Evolutionary conservation across 2,113 vertebrate genomes (phyloP), one percentile per base, ranked within the genome.

Genomic region (Potamarius usumacintae): DNA sequence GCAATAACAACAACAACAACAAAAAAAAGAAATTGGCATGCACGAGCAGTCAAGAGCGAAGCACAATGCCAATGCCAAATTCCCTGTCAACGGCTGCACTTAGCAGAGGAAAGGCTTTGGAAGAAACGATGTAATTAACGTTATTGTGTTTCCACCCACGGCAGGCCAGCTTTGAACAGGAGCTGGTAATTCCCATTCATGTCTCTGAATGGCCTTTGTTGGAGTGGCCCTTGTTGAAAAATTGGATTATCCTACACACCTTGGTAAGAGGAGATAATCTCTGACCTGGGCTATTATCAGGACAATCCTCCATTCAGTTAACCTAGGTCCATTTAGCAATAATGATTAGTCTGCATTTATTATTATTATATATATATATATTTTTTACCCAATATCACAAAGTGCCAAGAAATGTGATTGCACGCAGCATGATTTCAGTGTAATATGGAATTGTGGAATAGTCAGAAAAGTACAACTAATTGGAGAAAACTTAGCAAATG

Each of bases 71-170:
- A 89, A 94, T 94, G 94, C 93, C 92, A 94, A 94, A 92, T 92
- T 94, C 92, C 87, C 93, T 91, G 92, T 94, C 92, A 90, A 79
- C 92, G 89, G 90, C 93, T 93, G 94, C 90, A 92, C 90, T 92
- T 93, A 92, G 93, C 94, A 90, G 86, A 90, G 89, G 91, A 92
- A 89, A 88, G 90, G 87, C 91, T 82, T 30, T 52, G 58, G 65
- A 87, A 86, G 85, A 90, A 86, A 93, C 93, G 91, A 92, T 94
- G 91, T 93, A 94, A 94, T 95, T 95, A 94, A 95, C 92, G 92
- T 89, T 92, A 94, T 94, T 94, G 93, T 95, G 93, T 91, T 91
- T 87, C 83, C 83, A 89, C 93, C 92, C 85, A 91, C 92, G 86
- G 92, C 93, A 91, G 89, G 89, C 91, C 92, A 90, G 91, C 92